Evolutionary conservation across 2,888 invertebrate genomes (phyloP).

Genomic region (Cyclophora albipunctata): DNA sequence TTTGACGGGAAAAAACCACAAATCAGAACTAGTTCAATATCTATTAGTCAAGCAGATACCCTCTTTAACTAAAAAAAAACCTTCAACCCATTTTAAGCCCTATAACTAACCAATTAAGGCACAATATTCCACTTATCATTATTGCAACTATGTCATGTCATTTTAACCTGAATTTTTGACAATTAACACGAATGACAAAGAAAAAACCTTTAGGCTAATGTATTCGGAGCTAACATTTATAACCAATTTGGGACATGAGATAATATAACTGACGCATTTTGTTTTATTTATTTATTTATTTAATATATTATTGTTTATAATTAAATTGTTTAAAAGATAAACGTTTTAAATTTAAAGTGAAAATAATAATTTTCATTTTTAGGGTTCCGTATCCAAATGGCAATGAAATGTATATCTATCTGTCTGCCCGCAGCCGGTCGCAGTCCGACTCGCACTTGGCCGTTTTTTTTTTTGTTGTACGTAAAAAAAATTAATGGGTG

Average conservation of each 20-base stretch:
- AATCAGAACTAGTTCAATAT: too few species aligned
- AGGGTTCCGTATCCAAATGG: too few species aligned
- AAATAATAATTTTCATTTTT: not conserved
- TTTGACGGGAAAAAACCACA: too few species aligned
- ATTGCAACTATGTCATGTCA: conserved; percentile 9
- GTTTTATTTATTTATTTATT: not conserved
- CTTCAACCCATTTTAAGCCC: not conserved
- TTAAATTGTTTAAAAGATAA: conserved; percentile 12
- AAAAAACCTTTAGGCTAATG: conserved; percentile 26
- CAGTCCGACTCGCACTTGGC: too few species aligned
- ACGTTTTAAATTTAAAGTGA: not conserved
- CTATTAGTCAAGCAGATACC: too few species aligned
- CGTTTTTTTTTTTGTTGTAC: too few species aligned
- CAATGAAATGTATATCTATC: too few species aligned
- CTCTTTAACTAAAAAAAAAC: not conserved
- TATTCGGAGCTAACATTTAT: too few species aligned
- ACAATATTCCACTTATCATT: not conserved
- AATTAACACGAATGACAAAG: conserved; percentile 64
- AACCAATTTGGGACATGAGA: conserved; percentile 43
- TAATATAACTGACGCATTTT: conserved; percentile 9
- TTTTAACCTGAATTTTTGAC: conserved; percentile 47
- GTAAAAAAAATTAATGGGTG: too few species aligned
- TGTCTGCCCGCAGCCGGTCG: too few species aligned
- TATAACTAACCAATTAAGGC: not conserved
- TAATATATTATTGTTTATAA: conserved; percentile 14